Conservation (phyloP, 2,797 vertebrate species). For the Smutsia temminckii region DNA sequence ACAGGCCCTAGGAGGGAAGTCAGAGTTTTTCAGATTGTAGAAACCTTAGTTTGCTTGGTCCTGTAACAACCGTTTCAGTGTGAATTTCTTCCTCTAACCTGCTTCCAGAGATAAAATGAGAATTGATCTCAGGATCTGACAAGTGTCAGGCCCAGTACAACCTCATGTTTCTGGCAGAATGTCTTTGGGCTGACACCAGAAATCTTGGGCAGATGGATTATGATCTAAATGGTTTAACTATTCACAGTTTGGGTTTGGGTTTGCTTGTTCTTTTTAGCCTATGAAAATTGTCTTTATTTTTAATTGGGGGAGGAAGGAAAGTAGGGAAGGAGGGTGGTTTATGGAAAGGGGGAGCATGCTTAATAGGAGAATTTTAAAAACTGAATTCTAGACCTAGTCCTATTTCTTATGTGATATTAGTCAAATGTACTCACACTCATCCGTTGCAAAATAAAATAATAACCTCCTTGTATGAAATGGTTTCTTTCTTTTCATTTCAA, state of each 20-base stretch:
- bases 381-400: background rate
- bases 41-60: background rate
- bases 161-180: background rate
- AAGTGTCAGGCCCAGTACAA: background rate
- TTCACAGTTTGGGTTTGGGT: background rate
- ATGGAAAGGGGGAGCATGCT: background rate
- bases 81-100: background rate
- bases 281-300: background rate
- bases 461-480: background rate
- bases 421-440: background rate
- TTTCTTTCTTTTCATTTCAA: slow-evolving; percentile 31
- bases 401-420: background rate
- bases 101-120: background rate
- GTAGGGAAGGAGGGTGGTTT: background rate
- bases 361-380: background rate
- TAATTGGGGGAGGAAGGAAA: background rate
- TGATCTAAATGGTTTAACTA: background rate
- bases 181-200: background rate
- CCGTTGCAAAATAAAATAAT: slow-evolving; percentile 1
- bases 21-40: background rate
- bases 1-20: background rate
- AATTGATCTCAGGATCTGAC: background rate
- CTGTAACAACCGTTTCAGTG: background rate
- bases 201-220: background rate
- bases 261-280: background rate